phyloP scores from a whole-genome alignment of 2,797 vertebrate genomes.

The Triplophysa yarkandensis region DNA sequence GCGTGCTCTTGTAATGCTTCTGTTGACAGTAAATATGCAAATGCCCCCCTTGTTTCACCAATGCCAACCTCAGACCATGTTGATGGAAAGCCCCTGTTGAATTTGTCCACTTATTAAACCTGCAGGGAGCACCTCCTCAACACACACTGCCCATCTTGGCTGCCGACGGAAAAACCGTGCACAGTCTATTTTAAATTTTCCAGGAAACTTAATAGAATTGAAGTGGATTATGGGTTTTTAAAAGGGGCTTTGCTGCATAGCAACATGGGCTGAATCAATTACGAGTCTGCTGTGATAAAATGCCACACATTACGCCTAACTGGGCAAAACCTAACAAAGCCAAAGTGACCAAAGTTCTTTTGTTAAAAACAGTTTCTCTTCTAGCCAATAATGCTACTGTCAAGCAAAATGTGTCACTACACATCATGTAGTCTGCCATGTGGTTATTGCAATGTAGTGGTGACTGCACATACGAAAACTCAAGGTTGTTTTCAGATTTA shows the following conservation, averaged over 20 bases:
- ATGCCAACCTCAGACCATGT: conserved; percentile 48
- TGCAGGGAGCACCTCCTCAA: conserved; percentile 23
- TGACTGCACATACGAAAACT: too few species aligned
- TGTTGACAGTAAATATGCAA: conserved; percentile 47
- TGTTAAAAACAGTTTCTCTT: neutral
- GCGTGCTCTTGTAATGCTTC: conserved; percentile 39
- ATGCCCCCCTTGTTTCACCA: conserved; percentile 39
- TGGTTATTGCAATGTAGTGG: too few species aligned
- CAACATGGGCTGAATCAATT: neutral
- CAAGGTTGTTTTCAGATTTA: too few species aligned
- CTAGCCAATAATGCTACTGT: neutral
- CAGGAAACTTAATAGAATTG: neutral
- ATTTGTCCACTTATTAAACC: conserved; percentile 51
- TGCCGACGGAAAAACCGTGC: neutral
- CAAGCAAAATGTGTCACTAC: neutral
- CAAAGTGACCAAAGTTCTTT: neutral
- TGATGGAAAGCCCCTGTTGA: conserved; percentile 46
- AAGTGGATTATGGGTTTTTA: neutral
- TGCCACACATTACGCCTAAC: neutral
- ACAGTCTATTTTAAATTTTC: neutral
- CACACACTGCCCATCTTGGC: neutral
- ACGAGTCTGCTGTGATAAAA: neutral
- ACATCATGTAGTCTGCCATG: too few species aligned
- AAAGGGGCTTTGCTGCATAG: conserved; percentile 10
- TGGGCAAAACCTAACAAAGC: neutral